Evolutionary conservation across 2,797 vertebrate genomes (phyloP), one percentile per base, ranked within the genome.

Genomic region (Acanthornis magna): DNA sequence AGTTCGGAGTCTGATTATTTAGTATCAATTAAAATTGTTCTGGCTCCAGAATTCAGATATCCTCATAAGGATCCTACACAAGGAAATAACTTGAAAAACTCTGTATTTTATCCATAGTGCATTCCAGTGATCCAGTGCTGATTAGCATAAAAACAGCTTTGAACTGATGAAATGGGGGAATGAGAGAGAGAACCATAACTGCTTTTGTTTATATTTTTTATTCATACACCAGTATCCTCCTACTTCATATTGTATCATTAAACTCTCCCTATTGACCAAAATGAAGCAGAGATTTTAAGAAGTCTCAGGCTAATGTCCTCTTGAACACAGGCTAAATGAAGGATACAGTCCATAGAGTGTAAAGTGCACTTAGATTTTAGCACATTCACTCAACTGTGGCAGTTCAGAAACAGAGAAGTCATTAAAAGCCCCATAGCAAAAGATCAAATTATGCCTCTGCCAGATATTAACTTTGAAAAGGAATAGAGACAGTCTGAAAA

Each of bases 381-480:
- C 63, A 55, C 90, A 90, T 91, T 95, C 89, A 79, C 60, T 97
- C 93, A 77, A 61, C 80, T 88, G 85, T 0, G 0, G 83, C 10
- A 1, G 83, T 91, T 94, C 68, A 91, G 90, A 90, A 91, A 85
- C 74, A 79, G 42, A 85, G 88, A 85, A 91, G 63, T 88, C 85
- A 91, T 94, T 93, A 92, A 93, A 92, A 88, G 42, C 85, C 91
- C 89, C 91, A 77, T 4, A 91, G 88, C 11, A 9, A 91, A 96
- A 91, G 66, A 93, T 50, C 65, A 88, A 87, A 95, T 93, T 93
- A 91, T 91, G 83, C 71, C 83, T 91, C 93, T 95, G 91, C 67
- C 83, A 91, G 91, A 85, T 94, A 95, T 85, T 93, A 96, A 96
- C 88, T 96, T 63, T 61, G 83, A 93, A 94, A 84, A 88, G 91